Base-by-base conservation (phyloP, 2,797 vertebrate genomes). In the Buphagus erythrorhynchus region DNA sequence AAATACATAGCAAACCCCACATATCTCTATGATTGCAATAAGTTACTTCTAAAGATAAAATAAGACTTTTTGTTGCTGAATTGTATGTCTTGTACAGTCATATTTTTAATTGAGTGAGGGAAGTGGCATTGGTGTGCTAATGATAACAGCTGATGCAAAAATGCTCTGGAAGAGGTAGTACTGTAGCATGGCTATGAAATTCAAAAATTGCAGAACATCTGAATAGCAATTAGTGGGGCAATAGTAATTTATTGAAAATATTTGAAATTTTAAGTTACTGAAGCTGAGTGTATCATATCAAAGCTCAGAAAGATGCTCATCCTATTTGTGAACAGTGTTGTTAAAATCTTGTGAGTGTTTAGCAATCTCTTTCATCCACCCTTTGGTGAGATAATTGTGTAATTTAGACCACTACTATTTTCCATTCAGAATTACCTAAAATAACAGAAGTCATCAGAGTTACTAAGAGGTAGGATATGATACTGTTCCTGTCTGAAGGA, bases 361-460 rank as follows among this genome's bases (percentile, higher is more conserved):
- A 71, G 15, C 5, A 7, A 49, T 77, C 21, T 52, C 36, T 83
- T 93, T 66, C 17, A 75, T 71, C 22, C 10, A 33, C 24, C 33
- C 16, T 80, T 88, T 75, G n/a, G 31, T 74, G 65, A 88, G 16
- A 49, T 48, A 74, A 55, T 55, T 35, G 49, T 65, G 46, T 26
- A 49, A 26, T 77, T 92, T 61, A 51, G 31, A 43, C n/a, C 0
- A 11, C 43, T 86, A 14, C 31, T 74, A 24, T 88, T 93, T 94
- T 91, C 54, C 48, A 45, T 77, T 89, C 61, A 77, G 62, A 96
- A 94, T 54, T 55, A 88, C 69, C 86, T 78, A 84, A n/a, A 91
- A 86, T 91, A 91, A 83, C 43, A 78, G 42, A 83, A 88, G 21
- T 85, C 28, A 26, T 71, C 36, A 36, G 46, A 80, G n/a, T 87